A percentile compares a stretch with the other conserved stretches of the same genome.
These are phyloP conservation scores for Drosophila ironensis DNA, from an alignment of 1,140 invertebrate genomes.

Conservation along the genomic window DNA sequence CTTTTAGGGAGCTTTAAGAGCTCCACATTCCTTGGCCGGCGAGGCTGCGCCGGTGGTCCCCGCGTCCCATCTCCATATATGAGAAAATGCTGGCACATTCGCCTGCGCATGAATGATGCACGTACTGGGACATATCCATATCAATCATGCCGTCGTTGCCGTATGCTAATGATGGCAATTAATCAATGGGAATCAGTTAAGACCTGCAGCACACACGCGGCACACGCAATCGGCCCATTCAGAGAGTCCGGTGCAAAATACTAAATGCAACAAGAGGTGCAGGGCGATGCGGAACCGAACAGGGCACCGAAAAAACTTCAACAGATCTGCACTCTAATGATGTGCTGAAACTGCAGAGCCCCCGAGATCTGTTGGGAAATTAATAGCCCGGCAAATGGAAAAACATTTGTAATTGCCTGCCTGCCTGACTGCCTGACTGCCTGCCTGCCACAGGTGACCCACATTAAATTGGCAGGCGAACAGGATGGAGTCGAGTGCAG, in stretches of 20 bases:
- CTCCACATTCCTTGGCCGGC: constrained; percentile 43
- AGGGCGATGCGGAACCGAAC: not conserved
- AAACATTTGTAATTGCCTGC: constrained; percentile 46
- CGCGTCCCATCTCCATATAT: constrained; percentile 21
- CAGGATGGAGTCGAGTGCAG: not conserved
- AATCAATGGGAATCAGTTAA: constrained; percentile 77
- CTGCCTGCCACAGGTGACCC: constrained; percentile 15
- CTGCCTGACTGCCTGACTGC: constrained; percentile 47
- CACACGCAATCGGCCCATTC: constrained; percentile 71
- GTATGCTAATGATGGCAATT: constrained; percentile 79
- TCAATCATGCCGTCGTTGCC: constrained; percentile 75
- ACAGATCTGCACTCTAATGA: constrained; percentile 51
- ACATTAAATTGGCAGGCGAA: constrained; percentile 34
- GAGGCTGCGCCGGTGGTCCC: constrained; percentile 52
- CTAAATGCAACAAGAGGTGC: no score
- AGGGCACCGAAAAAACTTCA: constrained; percentile 5
- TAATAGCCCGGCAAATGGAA: constrained; percentile 16
- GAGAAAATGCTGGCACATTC: not conserved
- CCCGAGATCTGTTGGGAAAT: constrained; percentile 1
- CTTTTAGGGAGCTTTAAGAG: constrained; percentile 61
- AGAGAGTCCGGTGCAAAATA: not conserved
- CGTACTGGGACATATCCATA: constrained; percentile 40
- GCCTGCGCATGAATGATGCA: not conserved
- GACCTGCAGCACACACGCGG: constrained; percentile 23
- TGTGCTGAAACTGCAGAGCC: constrained; percentile 35